phyloP scores from a whole-genome alignment of 2,888 invertebrate genomes.

The Arctia plantaginis region DNA sequence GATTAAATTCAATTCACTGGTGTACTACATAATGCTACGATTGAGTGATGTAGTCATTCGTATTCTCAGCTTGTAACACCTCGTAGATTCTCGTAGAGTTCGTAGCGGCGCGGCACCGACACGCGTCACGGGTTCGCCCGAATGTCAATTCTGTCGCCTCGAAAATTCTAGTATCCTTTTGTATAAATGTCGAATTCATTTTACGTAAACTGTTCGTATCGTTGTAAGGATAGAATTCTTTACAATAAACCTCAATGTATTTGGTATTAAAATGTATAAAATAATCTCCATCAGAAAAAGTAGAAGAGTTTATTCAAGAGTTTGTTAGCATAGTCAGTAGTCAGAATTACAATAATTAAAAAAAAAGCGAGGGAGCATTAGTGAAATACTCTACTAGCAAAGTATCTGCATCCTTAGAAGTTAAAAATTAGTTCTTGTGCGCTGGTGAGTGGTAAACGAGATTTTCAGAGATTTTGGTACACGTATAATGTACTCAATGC shows the following conservation, averaged over 20 bases:
- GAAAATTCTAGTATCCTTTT: conserved; percentile 46
- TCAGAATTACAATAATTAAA: too few species aligned
- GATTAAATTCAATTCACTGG: conserved; percentile 46
- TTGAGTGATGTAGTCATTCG: conserved; percentile 50
- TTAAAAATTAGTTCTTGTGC: too few species aligned
- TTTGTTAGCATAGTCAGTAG: not conserved
- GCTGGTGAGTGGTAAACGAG: too few species aligned
- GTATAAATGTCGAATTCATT: conserved; percentile 45
- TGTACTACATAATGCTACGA: conserved; percentile 25
- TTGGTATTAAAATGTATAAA: not conserved
- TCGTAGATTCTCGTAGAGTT: conserved; percentile 49
- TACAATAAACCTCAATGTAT: not conserved
- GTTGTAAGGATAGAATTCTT: not conserved
- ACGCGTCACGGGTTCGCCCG: conserved; percentile 51
- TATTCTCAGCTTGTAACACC: conserved; percentile 51
- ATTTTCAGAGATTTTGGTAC: too few species aligned
- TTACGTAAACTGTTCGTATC: conserved; percentile 40
- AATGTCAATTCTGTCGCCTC: conserved; percentile 51
- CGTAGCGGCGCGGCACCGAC: conserved; percentile 49
- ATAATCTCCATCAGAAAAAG: not conserved
- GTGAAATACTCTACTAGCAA: too few species aligned
- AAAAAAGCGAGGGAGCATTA: too few species aligned
- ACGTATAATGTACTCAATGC: too few species aligned
- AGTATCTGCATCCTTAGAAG: too few species aligned
- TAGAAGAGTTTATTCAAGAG: not conserved